Conservation (phyloP, 2,797 vertebrate genomes). For the Synanceia verrucosa region DNA sequence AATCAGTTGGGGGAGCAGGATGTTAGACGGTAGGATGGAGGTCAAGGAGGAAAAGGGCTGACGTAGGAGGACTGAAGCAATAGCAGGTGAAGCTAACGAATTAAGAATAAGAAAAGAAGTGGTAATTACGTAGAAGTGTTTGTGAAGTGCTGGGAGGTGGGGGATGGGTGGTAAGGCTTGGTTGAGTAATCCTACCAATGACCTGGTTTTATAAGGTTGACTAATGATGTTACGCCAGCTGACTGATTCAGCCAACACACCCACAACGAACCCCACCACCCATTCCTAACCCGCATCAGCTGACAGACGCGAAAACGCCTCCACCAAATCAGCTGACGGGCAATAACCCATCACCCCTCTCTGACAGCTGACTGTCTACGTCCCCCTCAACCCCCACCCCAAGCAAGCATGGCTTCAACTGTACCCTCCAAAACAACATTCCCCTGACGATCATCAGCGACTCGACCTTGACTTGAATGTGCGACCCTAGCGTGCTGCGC, state of each 20-base stretch:
- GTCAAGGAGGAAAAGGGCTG: not conserved
- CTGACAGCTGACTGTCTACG: conserved; percentile 66
- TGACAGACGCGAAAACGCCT: conserved; percentile 37
- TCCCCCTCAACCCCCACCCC: conserved; percentile 11
- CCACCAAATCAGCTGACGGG: conserved; percentile 67
- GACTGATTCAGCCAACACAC: conserved; percentile 47
- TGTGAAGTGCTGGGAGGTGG: not conserved
- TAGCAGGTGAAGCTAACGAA: not conserved
- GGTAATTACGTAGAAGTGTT: conserved; percentile 10
- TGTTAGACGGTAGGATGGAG: not conserved
- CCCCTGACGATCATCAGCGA: not conserved
- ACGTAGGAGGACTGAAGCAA: not conserved
- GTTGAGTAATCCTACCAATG: conserved; percentile 62
- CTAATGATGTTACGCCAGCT: conserved; percentile 69
- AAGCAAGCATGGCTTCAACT: not conserved
- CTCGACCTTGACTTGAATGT: conserved; percentile 13
- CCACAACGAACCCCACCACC: conserved; percentile 12
- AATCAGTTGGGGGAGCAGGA: conserved; percentile 1
- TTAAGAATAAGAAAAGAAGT: conserved; percentile 15
- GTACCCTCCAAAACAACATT: not conserved
- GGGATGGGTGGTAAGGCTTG: conserved; percentile 21
- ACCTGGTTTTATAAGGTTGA: conserved; percentile 77
- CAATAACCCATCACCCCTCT: conserved; percentile 27
- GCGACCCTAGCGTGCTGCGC: not conserved
- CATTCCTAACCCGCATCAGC: conserved; percentile 57